Conservation (phyloP, 2,888 invertebrate species). For the Lithophane ornitopus region DNA sequence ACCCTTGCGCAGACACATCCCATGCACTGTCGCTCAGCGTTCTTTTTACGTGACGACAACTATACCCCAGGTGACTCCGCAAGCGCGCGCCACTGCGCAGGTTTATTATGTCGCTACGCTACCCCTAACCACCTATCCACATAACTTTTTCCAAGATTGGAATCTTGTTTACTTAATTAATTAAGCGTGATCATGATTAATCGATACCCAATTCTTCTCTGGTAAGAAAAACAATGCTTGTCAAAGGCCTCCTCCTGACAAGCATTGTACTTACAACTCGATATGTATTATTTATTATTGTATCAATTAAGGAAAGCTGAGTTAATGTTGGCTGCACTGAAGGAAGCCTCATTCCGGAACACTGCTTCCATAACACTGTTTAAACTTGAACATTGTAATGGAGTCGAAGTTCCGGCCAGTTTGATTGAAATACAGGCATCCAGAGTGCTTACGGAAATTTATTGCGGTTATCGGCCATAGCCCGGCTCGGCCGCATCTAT, state of each 20-base stretch:
- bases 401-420: conserved; percentile 61
- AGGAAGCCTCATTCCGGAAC: conserved; percentile 51
- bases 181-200: background rate
- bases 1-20: too few species aligned
- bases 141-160: background rate
- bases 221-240: background rate
- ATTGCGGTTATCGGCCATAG: conserved; percentile 46
- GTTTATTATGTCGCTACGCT: too few species aligned
- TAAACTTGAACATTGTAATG: conserved; percentile 60
- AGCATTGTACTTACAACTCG: background rate
- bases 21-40: too few species aligned
- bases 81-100: too few species aligned
- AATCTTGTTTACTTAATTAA: too few species aligned
- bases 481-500: conserved; percentile 25
- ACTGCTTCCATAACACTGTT: conserved; percentile 61
- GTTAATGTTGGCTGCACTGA: background rate
- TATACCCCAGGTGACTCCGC: too few species aligned
- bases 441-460: conserved; percentile 40
- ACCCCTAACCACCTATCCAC: background rate
- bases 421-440: conserved; percentile 63
- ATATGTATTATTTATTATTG: background rate
- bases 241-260: too few species aligned
- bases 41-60: too few species aligned
- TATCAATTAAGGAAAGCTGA: background rate
- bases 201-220: background rate